Evolutionary conservation across 2,888 invertebrate species (phyloP).

Genomic region (Iphiclides podalirius): DNA sequence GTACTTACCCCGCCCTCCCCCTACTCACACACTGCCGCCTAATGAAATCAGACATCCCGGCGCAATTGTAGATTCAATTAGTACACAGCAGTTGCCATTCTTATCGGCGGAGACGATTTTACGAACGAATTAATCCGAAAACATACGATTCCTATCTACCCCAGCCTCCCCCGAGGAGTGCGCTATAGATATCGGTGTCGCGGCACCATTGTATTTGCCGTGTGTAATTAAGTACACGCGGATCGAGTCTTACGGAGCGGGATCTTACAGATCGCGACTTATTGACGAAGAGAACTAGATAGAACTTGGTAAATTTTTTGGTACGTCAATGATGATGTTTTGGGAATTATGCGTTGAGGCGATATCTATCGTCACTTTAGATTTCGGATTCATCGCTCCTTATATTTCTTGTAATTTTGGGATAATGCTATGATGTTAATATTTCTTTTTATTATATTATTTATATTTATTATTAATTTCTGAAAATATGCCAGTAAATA

Average conservation of each 20-base stretch:
- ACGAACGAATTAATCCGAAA: conserved; percentile 80
- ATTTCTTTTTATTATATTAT: too few relatives aligned
- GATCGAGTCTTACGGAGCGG: conserved; percentile 39
- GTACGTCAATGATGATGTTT: too few relatives aligned
- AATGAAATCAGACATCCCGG: conserved; percentile 76
- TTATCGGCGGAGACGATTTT: conserved; percentile 79
- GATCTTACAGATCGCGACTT: too few relatives aligned
- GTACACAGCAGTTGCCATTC: conserved; percentile 77
- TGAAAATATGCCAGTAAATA: too few relatives aligned
- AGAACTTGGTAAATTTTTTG: too few relatives aligned
- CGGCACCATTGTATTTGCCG: conserved; percentile 67
- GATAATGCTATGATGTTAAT: too few relatives aligned
- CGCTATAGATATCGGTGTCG: conserved; percentile 54
- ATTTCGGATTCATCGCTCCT: too few relatives aligned
- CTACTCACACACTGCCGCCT: conserved; percentile 54
- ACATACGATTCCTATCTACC: conserved; percentile 78
- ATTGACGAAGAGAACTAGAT: too few relatives aligned
- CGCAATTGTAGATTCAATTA: conserved; percentile 80
- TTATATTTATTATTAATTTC: too few relatives aligned
- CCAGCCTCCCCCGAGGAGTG: conserved; percentile 52
- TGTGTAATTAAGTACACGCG: conserved; percentile 73
- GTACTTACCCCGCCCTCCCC: conserved; percentile 38
- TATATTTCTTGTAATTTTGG: too few relatives aligned
- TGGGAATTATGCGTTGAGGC: too few relatives aligned
- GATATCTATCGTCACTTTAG: too few relatives aligned